Percentiles rank a stretch among this genome's conserved stretches.
Evolutionary conservation across 2,113 vertebrate genomes (phyloP).

Genomic region (Nothobranchius furzeri): DNA sequence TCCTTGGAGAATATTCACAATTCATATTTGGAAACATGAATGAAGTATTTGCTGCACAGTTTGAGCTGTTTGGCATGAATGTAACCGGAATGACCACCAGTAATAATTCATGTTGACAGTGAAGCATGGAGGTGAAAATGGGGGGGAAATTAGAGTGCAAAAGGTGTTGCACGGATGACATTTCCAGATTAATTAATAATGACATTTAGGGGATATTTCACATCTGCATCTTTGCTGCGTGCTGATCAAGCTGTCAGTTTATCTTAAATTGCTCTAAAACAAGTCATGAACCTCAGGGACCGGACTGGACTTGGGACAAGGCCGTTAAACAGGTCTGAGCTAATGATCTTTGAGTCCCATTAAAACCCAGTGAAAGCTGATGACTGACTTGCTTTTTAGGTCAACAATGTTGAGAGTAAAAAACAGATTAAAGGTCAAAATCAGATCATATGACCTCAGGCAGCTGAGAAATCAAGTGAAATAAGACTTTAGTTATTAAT

Average conservation of each 20-base stretch:
- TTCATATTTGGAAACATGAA: too few species aligned
- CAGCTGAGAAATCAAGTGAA: not conserved
- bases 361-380: conserved; percentile 18
- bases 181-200: too few species aligned
- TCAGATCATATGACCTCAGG: not conserved
- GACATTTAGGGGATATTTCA: too few species aligned
- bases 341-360: conserved; percentile 37
- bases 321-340: not conserved
- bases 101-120: not conserved
- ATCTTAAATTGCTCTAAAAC: too few species aligned
- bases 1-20: too few species aligned
- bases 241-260: too few species aligned
- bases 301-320: too few species aligned
- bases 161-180: too few species aligned
- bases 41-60: not conserved
- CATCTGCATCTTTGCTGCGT: too few species aligned
- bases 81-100: not conserved
- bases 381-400: conserved; percentile 18
- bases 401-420: conserved; percentile 2
- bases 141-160: not conserved
- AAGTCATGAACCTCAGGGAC: too few species aligned
- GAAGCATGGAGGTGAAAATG: not conserved
- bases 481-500: too few species aligned
- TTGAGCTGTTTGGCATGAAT: not conserved
- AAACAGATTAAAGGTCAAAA: conserved; percentile 38